phyloP scores from a whole-genome alignment of 2,888 invertebrate genomes.

The Alentia gelatinosa region DNA sequence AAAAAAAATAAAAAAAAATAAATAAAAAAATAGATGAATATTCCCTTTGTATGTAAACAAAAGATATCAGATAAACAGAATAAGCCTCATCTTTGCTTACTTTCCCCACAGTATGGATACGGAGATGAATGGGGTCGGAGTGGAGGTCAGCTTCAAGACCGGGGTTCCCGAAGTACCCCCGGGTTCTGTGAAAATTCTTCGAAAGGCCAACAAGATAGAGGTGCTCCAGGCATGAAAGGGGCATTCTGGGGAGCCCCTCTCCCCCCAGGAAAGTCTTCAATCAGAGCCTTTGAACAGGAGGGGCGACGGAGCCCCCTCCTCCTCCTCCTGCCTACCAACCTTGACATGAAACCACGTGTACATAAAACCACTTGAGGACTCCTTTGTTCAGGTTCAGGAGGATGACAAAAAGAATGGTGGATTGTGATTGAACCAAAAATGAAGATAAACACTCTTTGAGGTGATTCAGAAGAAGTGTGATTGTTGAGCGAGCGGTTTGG shows the following conservation, averaged over 20 bases:
- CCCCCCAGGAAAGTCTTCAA: background rate
- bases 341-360: background rate
- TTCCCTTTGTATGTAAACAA: no score
- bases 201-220: constrained; percentile 88
- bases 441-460: background rate
- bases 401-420: background rate
- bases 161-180: constrained; percentile 85
- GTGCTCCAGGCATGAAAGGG: constrained; percentile 63
- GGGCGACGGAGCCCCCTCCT: background rate
- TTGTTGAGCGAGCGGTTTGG: background rate
- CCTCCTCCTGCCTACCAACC: background rate
- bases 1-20: no score
- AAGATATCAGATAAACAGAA: no score
- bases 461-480: background rate
- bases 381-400: background rate
- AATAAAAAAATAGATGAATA: no score
- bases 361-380: constrained; percentile 11
- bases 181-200: constrained; percentile 85
- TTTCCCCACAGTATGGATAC: constrained; percentile 66
- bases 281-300: background rate
- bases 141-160: constrained; percentile 88
- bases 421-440: background rate
- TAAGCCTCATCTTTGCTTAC: background rate
- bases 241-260: background rate
- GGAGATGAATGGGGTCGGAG: constrained; percentile 77